These are phyloP conservation scores for Sesia apiformis DNA, from an alignment of 2,888 invertebrate genomes.

Conservation along the genomic window DNA sequence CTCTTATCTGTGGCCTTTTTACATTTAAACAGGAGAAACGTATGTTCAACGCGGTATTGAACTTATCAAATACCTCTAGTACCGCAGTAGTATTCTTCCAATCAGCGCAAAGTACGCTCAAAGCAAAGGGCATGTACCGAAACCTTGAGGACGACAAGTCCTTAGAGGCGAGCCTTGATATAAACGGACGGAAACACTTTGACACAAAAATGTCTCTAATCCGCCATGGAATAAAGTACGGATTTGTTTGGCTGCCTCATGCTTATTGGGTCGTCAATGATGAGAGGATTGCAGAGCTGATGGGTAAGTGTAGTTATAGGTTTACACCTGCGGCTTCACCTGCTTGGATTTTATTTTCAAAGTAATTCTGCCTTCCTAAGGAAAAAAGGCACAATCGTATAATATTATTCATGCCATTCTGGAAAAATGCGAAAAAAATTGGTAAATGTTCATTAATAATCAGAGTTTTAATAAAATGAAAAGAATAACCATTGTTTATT, in stretches of 20 bases:
- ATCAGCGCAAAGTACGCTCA: slow-evolving; percentile 78
- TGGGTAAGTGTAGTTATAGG: slow-evolving; percentile 63
- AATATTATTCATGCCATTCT: too few species aligned
- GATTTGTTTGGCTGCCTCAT: slow-evolving; percentile 80
- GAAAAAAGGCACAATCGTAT: too few species aligned
- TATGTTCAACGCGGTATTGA: slow-evolving; percentile 56
- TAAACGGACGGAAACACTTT: slow-evolving; percentile 82
- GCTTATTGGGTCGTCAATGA: slow-evolving; percentile 83
- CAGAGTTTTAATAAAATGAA: too few species aligned
- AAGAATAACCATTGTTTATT: too few species aligned
- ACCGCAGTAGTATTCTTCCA: slow-evolving; percentile 75
- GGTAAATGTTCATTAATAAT: too few species aligned
- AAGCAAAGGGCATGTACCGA: slow-evolving; percentile 82
- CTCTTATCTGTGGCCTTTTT: not conserved
- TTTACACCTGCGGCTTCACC: too few species aligned
- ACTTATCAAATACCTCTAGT: slow-evolving; percentile 49
- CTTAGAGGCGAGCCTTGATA: slow-evolving; percentile 80
- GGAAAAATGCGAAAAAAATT: too few species aligned
- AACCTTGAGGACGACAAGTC: slow-evolving; percentile 80
- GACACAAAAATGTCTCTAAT: slow-evolving; percentile 78
- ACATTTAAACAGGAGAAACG: slow-evolving; percentile 50
- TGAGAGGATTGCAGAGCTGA: slow-evolving; percentile 80
- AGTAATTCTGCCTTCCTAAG: too few species aligned
- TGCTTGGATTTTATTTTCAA: too few species aligned
- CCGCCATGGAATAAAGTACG: slow-evolving; percentile 75